Percentiles rank a stretch among this genome's conserved stretches.
These are phyloP conservation scores for Diplolepis rosae DNA, from an alignment of 2,888 invertebrate species.

Conservation along the genomic window DNA sequence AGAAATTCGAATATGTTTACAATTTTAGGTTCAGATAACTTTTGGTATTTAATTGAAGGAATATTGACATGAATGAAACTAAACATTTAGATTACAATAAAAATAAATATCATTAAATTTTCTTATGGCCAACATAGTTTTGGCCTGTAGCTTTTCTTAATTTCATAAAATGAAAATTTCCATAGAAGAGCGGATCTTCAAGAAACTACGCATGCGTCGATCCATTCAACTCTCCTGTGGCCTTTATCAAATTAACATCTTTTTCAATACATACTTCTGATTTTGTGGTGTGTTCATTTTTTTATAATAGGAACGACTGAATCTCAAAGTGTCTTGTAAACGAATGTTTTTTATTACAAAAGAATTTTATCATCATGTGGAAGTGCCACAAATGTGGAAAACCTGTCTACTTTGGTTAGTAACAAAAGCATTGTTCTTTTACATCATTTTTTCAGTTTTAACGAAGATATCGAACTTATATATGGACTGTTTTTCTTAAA, in stretches of 20 bases:
- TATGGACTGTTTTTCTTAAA: neutral
- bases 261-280: neutral
- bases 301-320: neutral
- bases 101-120: too few relatives aligned
- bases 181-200: too few relatives aligned
- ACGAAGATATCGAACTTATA: neutral
- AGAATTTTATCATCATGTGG: constrained; percentile 78
- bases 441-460: neutral
- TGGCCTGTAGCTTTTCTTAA: too few relatives aligned
- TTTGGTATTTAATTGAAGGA: too few relatives aligned
- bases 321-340: neutral
- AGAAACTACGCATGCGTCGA: neutral
- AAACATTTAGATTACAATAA: too few relatives aligned
- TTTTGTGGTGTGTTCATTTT: neutral
- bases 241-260: neutral
- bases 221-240: neutral
- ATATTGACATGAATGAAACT: too few relatives aligned
- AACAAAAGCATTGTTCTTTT: constrained; percentile 28
- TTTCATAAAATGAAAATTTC: too few relatives aligned
- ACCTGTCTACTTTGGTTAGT: constrained; percentile 84
- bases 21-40: too few relatives aligned
- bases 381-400: constrained; percentile 89
- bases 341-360: constrained; percentile 10
- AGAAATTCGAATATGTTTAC: too few relatives aligned
- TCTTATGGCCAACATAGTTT: too few relatives aligned